Conservation (phyloP, 2,113 vertebrate genomes). For the Gobiocypris rarus region DNA sequence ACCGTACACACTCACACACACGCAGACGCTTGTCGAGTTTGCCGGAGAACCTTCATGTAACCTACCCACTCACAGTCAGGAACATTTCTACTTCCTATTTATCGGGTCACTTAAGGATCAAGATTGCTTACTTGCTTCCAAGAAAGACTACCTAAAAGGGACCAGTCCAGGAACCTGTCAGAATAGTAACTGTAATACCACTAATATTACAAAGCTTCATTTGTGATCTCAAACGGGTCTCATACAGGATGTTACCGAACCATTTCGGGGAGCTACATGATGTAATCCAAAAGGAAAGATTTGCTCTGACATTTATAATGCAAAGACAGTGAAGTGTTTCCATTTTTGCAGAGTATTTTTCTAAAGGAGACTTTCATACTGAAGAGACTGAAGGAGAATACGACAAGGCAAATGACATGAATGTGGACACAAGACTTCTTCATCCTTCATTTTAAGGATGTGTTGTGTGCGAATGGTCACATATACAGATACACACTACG, state of each 20-base stretch:
- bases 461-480: background rate
- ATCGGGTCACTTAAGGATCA: background rate
- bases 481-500: background rate
- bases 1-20: conserved; percentile 49
- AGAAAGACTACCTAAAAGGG: conserved; percentile 18
- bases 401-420: background rate
- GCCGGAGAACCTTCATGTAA: conserved; percentile 48
- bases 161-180: background rate
- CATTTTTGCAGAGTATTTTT: conserved; percentile 39
- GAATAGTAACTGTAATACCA: conserved; percentile 53
- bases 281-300: background rate
- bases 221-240: conserved; percentile 51
- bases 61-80: conserved; percentile 54
- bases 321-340: background rate
- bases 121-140: conserved; percentile 1
- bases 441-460: conserved; percentile 14
- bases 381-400: background rate
- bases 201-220: conserved; percentile 55
- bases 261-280: background rate
- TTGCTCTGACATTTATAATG: background rate
- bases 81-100: conserved; percentile 27
- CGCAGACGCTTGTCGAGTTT: background rate
- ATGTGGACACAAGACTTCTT: conserved; percentile 19
- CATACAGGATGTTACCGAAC: background rate
- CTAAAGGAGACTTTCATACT: conserved; percentile 38